These are phyloP conservation scores for Watsonalla binaria DNA, from an alignment of 2,888 invertebrate species.

Conservation along the genomic window DNA sequence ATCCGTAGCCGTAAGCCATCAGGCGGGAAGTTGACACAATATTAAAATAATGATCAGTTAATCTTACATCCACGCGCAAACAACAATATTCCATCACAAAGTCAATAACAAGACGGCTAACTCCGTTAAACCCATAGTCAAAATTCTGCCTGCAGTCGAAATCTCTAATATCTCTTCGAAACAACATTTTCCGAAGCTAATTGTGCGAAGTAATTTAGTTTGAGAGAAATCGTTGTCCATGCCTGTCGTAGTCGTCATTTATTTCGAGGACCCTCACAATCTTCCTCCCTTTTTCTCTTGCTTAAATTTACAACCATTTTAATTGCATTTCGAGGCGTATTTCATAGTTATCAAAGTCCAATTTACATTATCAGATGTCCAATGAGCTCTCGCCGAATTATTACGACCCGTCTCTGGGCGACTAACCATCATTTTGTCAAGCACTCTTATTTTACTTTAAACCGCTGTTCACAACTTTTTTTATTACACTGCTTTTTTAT, in stretches of 20 bases:
- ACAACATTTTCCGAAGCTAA: constrained; percentile 52
- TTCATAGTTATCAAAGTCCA: constrained; percentile 46
- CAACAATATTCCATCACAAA: too few species aligned
- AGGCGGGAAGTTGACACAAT: too few species aligned
- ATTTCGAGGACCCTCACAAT: constrained; percentile 44
- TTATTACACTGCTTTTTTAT: constrained; percentile 34
- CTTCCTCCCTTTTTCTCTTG: constrained; percentile 37
- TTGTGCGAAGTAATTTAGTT: constrained; percentile 60
- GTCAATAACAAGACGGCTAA: background rate
- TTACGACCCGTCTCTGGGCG: constrained; percentile 9
- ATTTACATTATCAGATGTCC: constrained; percentile 39
- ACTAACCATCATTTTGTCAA: constrained; percentile 29
- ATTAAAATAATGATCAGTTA: too few species aligned
- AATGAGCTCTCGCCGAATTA: constrained; percentile 14
- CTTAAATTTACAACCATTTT: constrained; percentile 41
- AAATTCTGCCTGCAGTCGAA: background rate
- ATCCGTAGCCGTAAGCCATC: too few species aligned
- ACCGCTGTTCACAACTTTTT: constrained; percentile 36
- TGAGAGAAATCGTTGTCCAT: constrained; percentile 41
- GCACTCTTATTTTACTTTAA: constrained; percentile 38
- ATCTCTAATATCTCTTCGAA: constrained; percentile 6
- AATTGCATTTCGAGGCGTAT: constrained; percentile 49
- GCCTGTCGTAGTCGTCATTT: constrained; percentile 42
- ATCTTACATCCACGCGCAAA: too few species aligned
- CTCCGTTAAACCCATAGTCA: background rate